Evolutionary conservation across 1,140 invertebrate species (phyloP), one percentile per base, ranked within the genome.

Genomic region (Halyomorpha halys): DNA sequence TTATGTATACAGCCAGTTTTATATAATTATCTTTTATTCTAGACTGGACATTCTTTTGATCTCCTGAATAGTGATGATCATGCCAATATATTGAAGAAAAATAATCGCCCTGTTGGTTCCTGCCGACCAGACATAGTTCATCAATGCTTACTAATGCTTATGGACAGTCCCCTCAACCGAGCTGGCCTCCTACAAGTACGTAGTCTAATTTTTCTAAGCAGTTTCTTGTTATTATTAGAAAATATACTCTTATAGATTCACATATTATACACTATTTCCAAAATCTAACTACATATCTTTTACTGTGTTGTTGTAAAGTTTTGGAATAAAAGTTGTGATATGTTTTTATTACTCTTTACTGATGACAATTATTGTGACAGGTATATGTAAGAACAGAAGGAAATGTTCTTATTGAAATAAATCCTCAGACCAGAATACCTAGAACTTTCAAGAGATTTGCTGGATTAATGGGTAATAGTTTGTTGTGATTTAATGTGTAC

Each of bases 381-480:
- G 92, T 99, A 0, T 99, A 96, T 73, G 82, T 99, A 66, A 91
- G 93, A 69, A 99, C 97, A 45, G 90, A 88, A 70, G 90, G 92
- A 73, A 98, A 98, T 84, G 94, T 98, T 51, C 77, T 99, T 0
- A 98, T 99, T 71, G 94, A 99, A 86, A 86, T 99, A 23, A 95
- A 97, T 79, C 96, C 97, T 53, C 95, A 98, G 76, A 99, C 95
- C 11, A 85, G 97, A 72, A 97, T 99, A 73, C 97, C 97, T 1
- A 82, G 97, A 71, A 99, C 97, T 15, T 99, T 96, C 73, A 97
- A 98, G 73, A 81, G 97, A 73, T 99, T 99, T 83, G 93, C 94
- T 72, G 96, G 95, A 49, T 77, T 99, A 18, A 98, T 99, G 86
- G 93, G 93, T 95, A 82, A 76, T 62, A 21, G 16, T 16, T 49